Conservation (phyloP, 1,140 invertebrate genomes). For the Atta cephalotes region DNA sequence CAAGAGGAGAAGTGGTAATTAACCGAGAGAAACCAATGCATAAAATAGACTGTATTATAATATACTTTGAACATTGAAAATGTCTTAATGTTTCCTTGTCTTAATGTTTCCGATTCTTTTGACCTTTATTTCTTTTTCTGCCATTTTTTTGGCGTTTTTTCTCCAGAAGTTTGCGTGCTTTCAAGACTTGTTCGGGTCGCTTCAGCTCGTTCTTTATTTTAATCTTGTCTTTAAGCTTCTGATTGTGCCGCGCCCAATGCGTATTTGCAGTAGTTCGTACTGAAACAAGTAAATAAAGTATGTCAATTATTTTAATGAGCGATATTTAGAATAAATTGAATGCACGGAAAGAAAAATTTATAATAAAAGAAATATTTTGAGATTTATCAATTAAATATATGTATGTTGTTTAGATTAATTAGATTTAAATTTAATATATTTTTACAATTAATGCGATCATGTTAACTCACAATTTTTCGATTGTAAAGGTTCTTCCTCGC, state of each 20-base stretch:
- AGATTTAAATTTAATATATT: background rate
- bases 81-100: constrained; percentile 76
- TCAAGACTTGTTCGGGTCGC: constrained; percentile 90
- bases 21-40: background rate
- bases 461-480: constrained; percentile 77
- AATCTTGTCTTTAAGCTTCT: constrained; percentile 87
- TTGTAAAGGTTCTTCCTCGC: constrained; percentile 85
- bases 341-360: background rate
- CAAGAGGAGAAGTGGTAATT: constrained; percentile 7
- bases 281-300: constrained; percentile 65
- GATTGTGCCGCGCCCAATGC: constrained; percentile 88
- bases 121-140: constrained; percentile 78
- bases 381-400: background rate
- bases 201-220: constrained; percentile 88
- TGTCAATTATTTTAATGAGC: constrained; percentile 16
- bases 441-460: constrained; percentile 8
- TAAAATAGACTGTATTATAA: background rate
- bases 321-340: background rate
- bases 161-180: constrained; percentile 88
- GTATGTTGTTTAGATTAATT: background rate
- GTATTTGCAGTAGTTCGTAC: constrained; percentile 85
- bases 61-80: background rate
- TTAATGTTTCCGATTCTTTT: constrained; percentile 67
- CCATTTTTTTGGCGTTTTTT: constrained; percentile 85
- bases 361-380: background rate